Percentiles rank a stretch among this genome's conserved stretches.
Conservation (phyloP, 2,888 invertebrate species). For the Helleia helle region DNA sequence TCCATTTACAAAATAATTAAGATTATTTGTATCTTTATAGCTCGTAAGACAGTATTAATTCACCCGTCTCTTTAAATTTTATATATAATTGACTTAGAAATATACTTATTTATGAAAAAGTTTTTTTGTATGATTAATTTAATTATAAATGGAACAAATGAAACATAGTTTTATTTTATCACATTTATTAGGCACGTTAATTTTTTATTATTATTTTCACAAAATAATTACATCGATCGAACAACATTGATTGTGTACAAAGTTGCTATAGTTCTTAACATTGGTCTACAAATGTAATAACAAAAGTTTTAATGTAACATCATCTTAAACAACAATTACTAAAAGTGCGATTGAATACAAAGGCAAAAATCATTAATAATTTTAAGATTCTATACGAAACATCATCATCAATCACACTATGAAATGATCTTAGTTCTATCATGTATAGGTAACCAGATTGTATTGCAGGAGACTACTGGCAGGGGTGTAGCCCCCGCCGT, state of each 20-base stretch:
- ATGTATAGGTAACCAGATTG: no score
- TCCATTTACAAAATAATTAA: slow-evolving; percentile 70
- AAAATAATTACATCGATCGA: neutral
- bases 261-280: neutral
- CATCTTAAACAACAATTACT: no score
- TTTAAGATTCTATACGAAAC: no score
- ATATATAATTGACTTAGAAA: slow-evolving; percentile 73
- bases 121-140: slow-evolving; percentile 64
- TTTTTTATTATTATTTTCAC: neutral
- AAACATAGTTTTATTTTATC: slow-evolving; percentile 39
- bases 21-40: slow-evolving; percentile 57
- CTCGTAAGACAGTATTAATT: slow-evolving; percentile 64
- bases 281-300: neutral
- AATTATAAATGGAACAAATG: slow-evolving; percentile 63
- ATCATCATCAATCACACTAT: no score
- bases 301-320: neutral
- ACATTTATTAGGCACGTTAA: slow-evolving; percentile 37
- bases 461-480: no score
- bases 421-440: no score
- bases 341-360: no score
- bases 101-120: slow-evolving; percentile 71
- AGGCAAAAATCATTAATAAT: no score
- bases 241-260: neutral
- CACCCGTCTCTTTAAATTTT: slow-evolving; percentile 74
- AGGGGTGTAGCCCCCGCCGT: no score